Conservation (phyloP, 2,797 vertebrate species). For the Melanotaenia pygmaea region DNA sequence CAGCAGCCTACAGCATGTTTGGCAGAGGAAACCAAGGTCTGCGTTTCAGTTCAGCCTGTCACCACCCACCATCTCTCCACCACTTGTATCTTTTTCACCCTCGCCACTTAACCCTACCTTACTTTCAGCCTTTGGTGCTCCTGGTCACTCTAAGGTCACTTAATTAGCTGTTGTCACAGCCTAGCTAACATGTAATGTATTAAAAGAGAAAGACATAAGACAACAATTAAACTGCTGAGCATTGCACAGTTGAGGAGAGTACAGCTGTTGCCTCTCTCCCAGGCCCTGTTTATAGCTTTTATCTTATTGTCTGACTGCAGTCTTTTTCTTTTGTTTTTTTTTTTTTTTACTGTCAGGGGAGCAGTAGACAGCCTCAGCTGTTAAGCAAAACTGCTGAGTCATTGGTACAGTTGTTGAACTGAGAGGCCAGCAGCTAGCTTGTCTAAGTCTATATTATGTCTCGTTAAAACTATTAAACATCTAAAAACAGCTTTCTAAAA, state of each 20-base stretch:
- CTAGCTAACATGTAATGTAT: constrained; percentile 46
- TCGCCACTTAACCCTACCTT: not conserved
- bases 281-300: constrained; percentile 50
- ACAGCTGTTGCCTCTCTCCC: constrained; percentile 43
- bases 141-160: constrained; percentile 45
- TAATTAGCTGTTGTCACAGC: constrained; percentile 46
- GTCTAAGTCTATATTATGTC: constrained; percentile 1
- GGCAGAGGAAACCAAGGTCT: constrained; percentile 23
- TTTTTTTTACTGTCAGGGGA: constrained; percentile 15
- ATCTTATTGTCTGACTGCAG: constrained; percentile 33
- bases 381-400: constrained; percentile 47
- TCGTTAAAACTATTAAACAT: not conserved
- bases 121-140: constrained; percentile 12
- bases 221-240: constrained; percentile 70
- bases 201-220: constrained; percentile 34
- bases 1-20: constrained; percentile 38
- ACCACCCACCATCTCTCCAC: not conserved
- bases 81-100: constrained; percentile 5
- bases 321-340: constrained; percentile 13
- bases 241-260: constrained; percentile 34
- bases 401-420: constrained; percentile 31
- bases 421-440: constrained; percentile 9
- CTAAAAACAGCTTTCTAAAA: not conserved
- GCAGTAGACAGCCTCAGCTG: constrained; percentile 25
- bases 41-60: constrained; percentile 2